A percentile compares a stretch with the other conserved stretches of the same genome.
These are phyloP conservation scores for Conus ventricosus DNA, from an alignment of 1,140 invertebrate genomes.

Conservation along the genomic window DNA sequence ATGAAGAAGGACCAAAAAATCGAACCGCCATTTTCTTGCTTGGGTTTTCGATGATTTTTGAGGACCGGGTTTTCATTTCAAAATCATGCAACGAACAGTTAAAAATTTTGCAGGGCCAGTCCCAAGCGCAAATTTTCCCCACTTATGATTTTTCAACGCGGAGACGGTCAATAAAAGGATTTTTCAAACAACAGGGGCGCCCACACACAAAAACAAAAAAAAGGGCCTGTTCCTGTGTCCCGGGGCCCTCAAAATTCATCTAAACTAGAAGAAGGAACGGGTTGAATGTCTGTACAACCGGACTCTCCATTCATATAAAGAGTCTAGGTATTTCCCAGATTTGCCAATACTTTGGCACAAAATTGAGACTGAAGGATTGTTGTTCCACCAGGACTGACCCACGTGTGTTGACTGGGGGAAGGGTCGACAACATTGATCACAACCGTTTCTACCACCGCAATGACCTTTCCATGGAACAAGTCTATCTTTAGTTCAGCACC, in stretches of 20 bases:
- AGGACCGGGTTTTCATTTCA: too few species aligned
- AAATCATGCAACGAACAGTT: not conserved
- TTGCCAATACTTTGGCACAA: not conserved
- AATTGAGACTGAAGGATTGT: not conserved
- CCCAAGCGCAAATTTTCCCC: not conserved
- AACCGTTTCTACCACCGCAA: not conserved
- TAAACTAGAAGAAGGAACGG: not conserved
- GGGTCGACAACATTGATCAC: constrained; percentile 6
- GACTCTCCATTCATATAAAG: not conserved
- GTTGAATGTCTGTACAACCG: not conserved
- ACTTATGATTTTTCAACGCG: not conserved
- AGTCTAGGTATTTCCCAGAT: not conserved
- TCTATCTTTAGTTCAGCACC: too few species aligned
- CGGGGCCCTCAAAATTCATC: not conserved
- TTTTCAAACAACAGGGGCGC: not conserved
- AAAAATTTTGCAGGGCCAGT: not conserved
- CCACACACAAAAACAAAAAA: not conserved
- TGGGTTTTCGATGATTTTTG: too few species aligned
- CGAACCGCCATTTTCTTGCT: too few species aligned
- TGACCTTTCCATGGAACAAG: not conserved
- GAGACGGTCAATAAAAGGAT: not conserved
- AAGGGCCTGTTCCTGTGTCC: not conserved
- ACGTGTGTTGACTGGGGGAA: not conserved
- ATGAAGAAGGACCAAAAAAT: too few species aligned
- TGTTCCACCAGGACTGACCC: not conserved